These are phyloP conservation scores for Lasioglossum calceatum DNA, from an alignment of 2,888 invertebrate genomes.

Conservation along the genomic window DNA sequence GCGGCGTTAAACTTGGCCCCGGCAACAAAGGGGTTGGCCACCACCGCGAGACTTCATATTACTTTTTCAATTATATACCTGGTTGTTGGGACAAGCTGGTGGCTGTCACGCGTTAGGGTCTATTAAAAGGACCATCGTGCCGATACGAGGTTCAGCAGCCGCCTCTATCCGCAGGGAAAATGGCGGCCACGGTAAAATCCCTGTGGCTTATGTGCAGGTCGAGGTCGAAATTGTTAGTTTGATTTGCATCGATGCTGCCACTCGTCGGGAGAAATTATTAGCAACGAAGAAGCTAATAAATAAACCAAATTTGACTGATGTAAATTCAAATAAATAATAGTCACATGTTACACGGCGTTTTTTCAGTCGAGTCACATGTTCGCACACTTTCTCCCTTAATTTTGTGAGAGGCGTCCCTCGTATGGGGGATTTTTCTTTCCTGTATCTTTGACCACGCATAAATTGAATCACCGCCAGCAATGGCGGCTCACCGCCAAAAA, in stretches of 20 bases:
- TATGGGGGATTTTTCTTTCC: neutral
- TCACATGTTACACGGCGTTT: neutral
- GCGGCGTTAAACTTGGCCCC: constrained; percentile 58
- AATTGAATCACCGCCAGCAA: neutral
- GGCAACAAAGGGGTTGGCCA: constrained; percentile 38
- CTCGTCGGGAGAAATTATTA: neutral
- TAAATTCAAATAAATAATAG: neutral
- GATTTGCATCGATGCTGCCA: neutral
- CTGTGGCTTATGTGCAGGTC: constrained; percentile 10
- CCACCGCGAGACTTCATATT: constrained; percentile 62
- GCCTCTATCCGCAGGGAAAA: constrained; percentile 28
- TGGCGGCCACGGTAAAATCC: constrained; percentile 33
- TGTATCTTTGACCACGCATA: neutral
- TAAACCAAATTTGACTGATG: neutral
- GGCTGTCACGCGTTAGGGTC: constrained; percentile 46
- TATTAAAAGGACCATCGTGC: constrained; percentile 42
- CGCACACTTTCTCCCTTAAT: neutral
- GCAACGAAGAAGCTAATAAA: neutral
- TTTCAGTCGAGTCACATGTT: neutral
- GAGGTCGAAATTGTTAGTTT: neutral
- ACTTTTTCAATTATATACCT: constrained; percentile 62
- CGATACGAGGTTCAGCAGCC: constrained; percentile 23
- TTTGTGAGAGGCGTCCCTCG: neutral
- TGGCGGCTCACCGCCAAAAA: neutral
- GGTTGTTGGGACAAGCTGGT: constrained; percentile 44